Evolutionary conservation across 2,113 vertebrate genomes (phyloP).

Genomic region (Tenrec ecaudatus): DNA sequence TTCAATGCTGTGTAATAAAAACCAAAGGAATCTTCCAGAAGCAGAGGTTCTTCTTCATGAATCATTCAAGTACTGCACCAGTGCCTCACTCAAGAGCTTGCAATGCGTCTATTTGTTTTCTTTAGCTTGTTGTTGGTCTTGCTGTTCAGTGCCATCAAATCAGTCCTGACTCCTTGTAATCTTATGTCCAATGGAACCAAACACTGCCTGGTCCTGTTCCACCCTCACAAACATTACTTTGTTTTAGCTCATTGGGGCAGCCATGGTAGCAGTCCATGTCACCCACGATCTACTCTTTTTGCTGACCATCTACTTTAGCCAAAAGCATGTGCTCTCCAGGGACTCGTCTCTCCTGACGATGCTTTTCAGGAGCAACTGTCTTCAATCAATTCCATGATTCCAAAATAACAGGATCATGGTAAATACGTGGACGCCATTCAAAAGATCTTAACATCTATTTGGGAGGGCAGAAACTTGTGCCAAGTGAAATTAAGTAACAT

Average conservation of each 20-base stretch:
- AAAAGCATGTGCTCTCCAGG: not conserved
- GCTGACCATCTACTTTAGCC: not conserved
- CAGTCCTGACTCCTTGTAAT: not conserved
- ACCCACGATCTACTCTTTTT: too few species aligned
- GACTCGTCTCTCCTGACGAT: not conserved
- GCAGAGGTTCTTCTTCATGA: not conserved
- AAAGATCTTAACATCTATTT: not conserved
- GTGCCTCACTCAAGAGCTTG: not conserved
- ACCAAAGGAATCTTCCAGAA: not conserved
- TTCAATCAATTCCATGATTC: not conserved
- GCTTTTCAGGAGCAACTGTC: not conserved
- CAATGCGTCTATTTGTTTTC: not conserved
- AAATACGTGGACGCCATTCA: not conserved
- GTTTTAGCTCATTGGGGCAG: not conserved
- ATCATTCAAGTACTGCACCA: not conserved
- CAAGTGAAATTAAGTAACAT: conserved; percentile 19
- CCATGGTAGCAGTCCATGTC: too few species aligned
- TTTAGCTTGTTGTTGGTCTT: not conserved
- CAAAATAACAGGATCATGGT: not conserved
- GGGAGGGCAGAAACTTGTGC: fast-evolving
- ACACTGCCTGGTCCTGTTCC: not conserved
- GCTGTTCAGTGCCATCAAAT: not conserved
- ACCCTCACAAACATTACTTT: not conserved
- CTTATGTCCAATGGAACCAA: not conserved
- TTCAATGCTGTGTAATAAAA: not conserved